Conservation (phyloP, 2,113 vertebrate species). For the Sialia sialis region DNA sequence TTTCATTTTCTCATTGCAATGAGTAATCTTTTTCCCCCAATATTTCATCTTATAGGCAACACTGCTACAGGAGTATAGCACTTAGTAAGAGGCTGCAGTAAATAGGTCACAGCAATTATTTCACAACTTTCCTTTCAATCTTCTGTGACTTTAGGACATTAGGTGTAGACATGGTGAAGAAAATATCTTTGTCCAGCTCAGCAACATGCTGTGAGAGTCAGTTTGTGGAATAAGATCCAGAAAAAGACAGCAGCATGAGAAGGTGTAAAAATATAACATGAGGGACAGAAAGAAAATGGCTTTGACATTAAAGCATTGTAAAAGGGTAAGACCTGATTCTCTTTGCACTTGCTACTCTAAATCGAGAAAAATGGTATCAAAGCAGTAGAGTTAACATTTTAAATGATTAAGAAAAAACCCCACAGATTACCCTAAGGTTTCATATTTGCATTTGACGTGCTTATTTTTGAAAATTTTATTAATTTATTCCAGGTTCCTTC, state of each 20-base stretch:
- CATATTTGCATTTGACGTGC: neutral
- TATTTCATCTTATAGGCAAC: neutral
- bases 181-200: conserved; percentile 39
- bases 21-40: neutral
- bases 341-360: neutral
- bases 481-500: neutral
- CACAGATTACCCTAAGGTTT: neutral
- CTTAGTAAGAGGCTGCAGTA: neutral
- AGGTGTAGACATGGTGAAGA: neutral
- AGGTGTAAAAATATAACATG: conserved; percentile 3
- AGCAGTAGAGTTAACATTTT: neutral
- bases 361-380: neutral
- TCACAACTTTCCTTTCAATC: conserved; percentile 1
- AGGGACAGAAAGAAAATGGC: neutral
- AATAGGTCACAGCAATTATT: conserved; percentile 50
- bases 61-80: neutral
- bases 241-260: conserved; percentile 17
- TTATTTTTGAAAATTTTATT: neutral
- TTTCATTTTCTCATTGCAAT: neutral
- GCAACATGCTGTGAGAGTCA: conserved; percentile 23
- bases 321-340: neutral
- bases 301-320: neutral
- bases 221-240: neutral
- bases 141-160: neutral
- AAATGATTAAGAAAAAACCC: neutral